Evolutionary conservation across 2,797 vertebrate species (phyloP).

Genomic region (Dipus sagitta): DNA sequence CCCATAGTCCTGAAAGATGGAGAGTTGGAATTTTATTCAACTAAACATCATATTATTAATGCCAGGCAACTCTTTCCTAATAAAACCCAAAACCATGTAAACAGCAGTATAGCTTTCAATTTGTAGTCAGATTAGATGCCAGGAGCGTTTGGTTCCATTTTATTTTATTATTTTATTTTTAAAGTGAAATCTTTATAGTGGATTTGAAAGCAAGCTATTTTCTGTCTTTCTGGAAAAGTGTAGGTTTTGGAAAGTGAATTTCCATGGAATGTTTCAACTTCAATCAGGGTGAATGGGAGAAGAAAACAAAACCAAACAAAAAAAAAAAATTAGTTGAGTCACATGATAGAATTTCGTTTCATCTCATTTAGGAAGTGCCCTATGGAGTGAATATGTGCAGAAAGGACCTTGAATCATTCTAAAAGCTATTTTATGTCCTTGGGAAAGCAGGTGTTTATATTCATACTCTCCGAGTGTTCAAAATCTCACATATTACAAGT

Average conservation of each 20-base stretch:
- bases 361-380: constrained; percentile 55
- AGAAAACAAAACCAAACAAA: constrained; percentile 20
- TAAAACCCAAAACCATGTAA: constrained; percentile 82
- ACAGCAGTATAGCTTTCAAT: constrained; percentile 83
- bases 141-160: constrained; percentile 79
- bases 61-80: constrained; percentile 78
- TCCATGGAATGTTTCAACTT: constrained; percentile 79
- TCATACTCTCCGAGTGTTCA: constrained; percentile 28
- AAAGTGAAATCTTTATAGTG: constrained; percentile 79
- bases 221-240: constrained; percentile 78
- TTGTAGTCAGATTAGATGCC: constrained; percentile 82
- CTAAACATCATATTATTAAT: constrained; percentile 78
- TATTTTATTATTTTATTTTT: constrained; percentile 75
- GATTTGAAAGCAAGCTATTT: constrained; percentile 79
- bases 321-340: constrained; percentile 39
- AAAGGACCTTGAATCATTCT: constrained; percentile 53
- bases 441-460: constrained; percentile 69
- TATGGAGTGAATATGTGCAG: constrained; percentile 4
- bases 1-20: constrained; percentile 54
- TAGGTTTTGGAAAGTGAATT: constrained; percentile 80
- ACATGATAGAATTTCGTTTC: constrained; percentile 71
- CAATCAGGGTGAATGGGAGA: constrained; percentile 64
- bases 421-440: constrained; percentile 72
- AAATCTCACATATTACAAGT: not conserved
- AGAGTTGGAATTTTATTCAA: constrained; percentile 64